phyloP scores from a whole-genome alignment of 2,113 vertebrate species.

The Sardina pilchardus region DNA sequence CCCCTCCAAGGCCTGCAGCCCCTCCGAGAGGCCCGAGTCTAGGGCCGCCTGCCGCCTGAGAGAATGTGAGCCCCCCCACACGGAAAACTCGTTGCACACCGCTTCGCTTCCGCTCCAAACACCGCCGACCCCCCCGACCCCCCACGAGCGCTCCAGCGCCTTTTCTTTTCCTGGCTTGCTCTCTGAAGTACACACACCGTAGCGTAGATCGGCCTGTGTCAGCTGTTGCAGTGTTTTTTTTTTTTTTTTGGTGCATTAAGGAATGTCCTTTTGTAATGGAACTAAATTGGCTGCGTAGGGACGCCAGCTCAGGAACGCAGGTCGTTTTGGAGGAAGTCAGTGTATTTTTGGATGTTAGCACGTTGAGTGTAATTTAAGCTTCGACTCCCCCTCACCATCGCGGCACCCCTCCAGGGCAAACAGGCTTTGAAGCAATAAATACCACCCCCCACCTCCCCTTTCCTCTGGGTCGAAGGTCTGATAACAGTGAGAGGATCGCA shows the following conservation, averaged over 20 bases:
- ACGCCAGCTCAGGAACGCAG: constrained; percentile 50
- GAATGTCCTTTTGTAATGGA: constrained; percentile 40
- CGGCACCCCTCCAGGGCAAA: constrained; percentile 31
- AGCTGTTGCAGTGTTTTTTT: constrained; percentile 26
- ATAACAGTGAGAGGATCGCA: constrained; percentile 34
- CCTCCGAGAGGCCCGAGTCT: constrained; percentile 78
- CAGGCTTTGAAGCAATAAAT: constrained; percentile 56
- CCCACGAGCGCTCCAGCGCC: not conserved
- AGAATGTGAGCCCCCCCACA: constrained; percentile 79
- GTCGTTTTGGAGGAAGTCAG: constrained; percentile 53
- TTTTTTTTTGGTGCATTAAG: constrained; percentile 6
- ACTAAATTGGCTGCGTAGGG: constrained; percentile 53
- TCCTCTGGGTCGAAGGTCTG: constrained; percentile 38
- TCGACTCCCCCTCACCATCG: constrained; percentile 22
- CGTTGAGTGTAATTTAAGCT: constrained; percentile 37
- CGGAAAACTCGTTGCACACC: not conserved
- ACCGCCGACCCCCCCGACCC: not conserved
- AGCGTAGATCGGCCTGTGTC: not conserved
- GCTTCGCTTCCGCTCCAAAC: not conserved
- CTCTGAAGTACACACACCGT: not conserved
- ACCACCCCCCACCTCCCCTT: constrained; percentile 35
- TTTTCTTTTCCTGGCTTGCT: not conserved
- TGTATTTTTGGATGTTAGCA: constrained; percentile 49
- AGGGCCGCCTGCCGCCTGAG: constrained; percentile 75
- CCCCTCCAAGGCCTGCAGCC: constrained; percentile 78